Base-by-base conservation (phyloP, 2,797 vertebrate genomes). In the Dipus sagitta region DNA sequence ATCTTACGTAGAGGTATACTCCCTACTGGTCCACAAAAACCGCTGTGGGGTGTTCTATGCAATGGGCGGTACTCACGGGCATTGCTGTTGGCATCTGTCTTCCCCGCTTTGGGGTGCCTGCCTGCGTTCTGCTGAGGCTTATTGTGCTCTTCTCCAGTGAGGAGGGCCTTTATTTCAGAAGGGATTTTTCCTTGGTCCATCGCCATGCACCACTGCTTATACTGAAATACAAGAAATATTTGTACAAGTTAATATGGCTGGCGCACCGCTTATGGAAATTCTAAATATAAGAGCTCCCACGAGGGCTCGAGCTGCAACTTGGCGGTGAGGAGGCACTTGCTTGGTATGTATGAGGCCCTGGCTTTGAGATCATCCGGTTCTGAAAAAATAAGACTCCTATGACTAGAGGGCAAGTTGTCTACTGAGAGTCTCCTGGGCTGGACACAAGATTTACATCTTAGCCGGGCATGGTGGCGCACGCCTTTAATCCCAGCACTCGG, bases 161-260 rank as follows among this genome's bases (percentile, higher is more conserved):
- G 98, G 3, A 99, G 98, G 65, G 99, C 99, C 98, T 99, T 99
- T 95, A 99, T 99, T 98, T 99, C 99, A 0, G 99, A 99, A 6
- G 99, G 99, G 97, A 99, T 99, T 98, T 99, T 99, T 68, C 99
- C 99, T 98, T 99, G 99, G 96, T 99, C 99, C 99, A 99, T 99
- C 12, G 99, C 99, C 54, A 99, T 98, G 93, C 99, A 99, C 99
- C 99, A 99, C 98, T 99, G 99, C 96, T 99, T 99, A 97, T 99
- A 99, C 99, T 99, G 97, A 97, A 97, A 98, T 47, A 97, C 3
- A 92, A 92, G 97, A 97, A 97, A 93, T 52, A 95, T 28, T 88
- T 30, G 54, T 72, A 84, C 87, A 77, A 12, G 64, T 72, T 90
- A 91, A 17, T n/a, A 52, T 58, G 86, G 30, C 75, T 76, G 58